These are phyloP conservation scores for Etheostoma spectabile DNA, from an alignment of 2,113 vertebrate species.

Conservation along the genomic window DNA sequence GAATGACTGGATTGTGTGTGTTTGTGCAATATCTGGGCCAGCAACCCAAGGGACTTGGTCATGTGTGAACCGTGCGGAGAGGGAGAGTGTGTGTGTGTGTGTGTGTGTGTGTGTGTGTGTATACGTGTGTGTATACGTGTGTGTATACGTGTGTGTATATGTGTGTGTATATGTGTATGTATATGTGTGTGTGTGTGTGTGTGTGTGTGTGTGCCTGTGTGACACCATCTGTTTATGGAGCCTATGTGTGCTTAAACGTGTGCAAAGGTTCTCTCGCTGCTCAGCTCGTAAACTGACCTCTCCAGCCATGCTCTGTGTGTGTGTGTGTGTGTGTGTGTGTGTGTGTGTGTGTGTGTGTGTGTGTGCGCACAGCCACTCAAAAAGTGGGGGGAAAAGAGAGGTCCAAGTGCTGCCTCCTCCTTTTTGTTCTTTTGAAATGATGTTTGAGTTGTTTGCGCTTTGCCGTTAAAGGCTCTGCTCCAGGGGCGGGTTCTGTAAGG, in stretches of 20 bases:
- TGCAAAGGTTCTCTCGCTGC: conserved; percentile 65
- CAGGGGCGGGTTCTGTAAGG: background rate
- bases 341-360: background rate
- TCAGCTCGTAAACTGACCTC: conserved; percentile 60
- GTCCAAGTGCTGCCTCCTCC: background rate
- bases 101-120: conserved; percentile 32
- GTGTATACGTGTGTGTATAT: conserved; percentile 36
- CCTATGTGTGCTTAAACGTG: conserved; percentile 60
- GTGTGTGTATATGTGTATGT: no score
- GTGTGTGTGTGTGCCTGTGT: conserved; percentile 33
- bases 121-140: conserved; percentile 14
- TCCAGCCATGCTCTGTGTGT: conserved; percentile 19
- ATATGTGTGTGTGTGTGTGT: conserved; percentile 27
- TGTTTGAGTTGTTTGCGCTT: background rate
- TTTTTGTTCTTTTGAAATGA: background rate
- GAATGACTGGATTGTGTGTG: background rate
- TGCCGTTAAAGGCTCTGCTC: background rate
- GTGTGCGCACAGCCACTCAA: background rate
- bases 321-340: no score
- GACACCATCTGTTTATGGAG: conserved; percentile 58
- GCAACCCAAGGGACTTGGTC: conserved; percentile 24
- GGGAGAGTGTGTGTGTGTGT: conserved; percentile 18
- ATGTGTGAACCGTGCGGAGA: conserved; percentile 25
- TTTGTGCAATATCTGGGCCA: conserved; percentile 28
- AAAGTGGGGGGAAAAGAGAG: background rate